Evolutionary conservation across 2,113 vertebrate species (phyloP), one percentile per base, ranked within the genome.

Genomic region (Bos indicus): DNA sequence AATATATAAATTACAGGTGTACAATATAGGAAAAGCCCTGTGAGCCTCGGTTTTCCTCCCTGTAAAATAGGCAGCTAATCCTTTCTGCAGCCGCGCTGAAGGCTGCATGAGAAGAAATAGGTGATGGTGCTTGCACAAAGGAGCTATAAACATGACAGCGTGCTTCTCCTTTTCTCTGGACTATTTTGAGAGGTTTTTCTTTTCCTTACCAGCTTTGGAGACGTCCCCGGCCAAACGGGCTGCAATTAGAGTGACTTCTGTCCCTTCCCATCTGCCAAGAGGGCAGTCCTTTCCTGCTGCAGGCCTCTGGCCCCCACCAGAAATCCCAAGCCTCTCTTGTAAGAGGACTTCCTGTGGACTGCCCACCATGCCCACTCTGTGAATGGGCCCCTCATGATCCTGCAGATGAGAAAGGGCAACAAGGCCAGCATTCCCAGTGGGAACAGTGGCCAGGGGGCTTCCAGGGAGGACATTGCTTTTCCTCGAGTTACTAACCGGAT

Each of bases 161-260:
- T 81, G 4, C 2, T 23, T 51, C 64, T 52, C 16, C 48, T 14
- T 91, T 84, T 80, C 8, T 87, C 56, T 46, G 84, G 77, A 54
- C 64, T 46, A 13, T 90, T 93, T 97, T 94, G 89, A 80, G 82
- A 96, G 78, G 74, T 36, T 88, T 87, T 85, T 60, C 40, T 88
- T 88, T 64, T 17, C 43, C n/a, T 95, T 52, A 67, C 26, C 30
- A 23, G 90, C 10, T 86, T 80, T 64, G 96, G 94, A 85, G 1
- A 0, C 51, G 57, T 93, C 77, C 51, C 80, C 78, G 67, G 81
- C 51, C 97, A 88, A 89, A 54, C 33, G 4, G 3, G 14, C 26
- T 43, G 0, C 46, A n/a, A 43, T 97, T 77, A 48, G 25, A 43
- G 54, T 28, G 82, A 67, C 94, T 78, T 88, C 97, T 60, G 33